A percentile compares a stretch with the other conserved stretches of the same genome.
Conservation (phyloP, 2,113 vertebrate genomes). For the Conger conger region DNA sequence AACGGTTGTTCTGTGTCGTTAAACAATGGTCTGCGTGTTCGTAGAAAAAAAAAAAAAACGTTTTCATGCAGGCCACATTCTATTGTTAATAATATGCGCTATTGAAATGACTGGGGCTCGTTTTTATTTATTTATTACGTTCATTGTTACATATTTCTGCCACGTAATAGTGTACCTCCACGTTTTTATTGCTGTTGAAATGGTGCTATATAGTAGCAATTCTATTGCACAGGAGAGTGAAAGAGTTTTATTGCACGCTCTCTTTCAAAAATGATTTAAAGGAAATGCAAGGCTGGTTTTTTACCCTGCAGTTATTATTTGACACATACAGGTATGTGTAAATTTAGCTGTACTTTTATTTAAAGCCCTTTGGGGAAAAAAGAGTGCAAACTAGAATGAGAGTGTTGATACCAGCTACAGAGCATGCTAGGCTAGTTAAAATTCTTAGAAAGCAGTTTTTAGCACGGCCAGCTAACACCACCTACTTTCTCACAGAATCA, state of each 20-base stretch:
- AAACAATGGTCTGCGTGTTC: background rate
- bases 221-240: too few species aligned
- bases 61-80: too few species aligned
- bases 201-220: background rate
- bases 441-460: background rate
- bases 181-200: background rate
- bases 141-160: background rate
- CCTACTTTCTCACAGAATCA: background rate
- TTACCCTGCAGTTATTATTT: background rate
- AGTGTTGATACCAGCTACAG: background rate
- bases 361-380: background rate
- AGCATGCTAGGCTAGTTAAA: background rate
- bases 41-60: background rate
- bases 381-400: background rate
- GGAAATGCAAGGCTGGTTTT: background rate
- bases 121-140: background rate
- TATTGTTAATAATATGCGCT: too few species aligned
- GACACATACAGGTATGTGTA: background rate
- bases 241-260: background rate
- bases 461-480: background rate
- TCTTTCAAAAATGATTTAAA: background rate
- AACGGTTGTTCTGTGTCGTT: background rate
- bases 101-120: too few species aligned
- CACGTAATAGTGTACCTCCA: background rate
- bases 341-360: background rate